Evolutionary conservation across 2,888 invertebrate species (phyloP).

Genomic region (Acronicta psi): DNA sequence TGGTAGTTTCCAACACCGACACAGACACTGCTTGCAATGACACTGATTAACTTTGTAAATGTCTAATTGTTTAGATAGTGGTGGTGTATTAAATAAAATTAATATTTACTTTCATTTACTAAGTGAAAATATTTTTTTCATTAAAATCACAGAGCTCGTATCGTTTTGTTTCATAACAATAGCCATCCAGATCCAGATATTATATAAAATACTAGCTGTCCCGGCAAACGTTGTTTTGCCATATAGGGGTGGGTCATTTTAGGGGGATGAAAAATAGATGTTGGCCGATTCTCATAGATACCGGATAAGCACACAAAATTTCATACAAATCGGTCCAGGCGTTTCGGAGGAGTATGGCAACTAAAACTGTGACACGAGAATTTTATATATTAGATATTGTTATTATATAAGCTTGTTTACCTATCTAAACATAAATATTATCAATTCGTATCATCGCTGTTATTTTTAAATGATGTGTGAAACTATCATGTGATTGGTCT

Average conservation of each 20-base stretch:
- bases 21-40: too few species aligned
- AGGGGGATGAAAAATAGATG: too few species aligned
- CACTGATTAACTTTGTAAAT: not conserved
- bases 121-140: not conserved
- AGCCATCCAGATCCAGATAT: not conserved
- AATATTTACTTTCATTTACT: not conserved
- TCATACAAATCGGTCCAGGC: too few species aligned
- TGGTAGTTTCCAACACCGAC: not conserved
- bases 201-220: too few species aligned
- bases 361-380: too few species aligned
- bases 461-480: slow-evolving; percentile 30
- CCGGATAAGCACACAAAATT: too few species aligned
- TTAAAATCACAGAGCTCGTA: not conserved
- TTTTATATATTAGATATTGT: too few species aligned
- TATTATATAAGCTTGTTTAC: not conserved
- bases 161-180: not conserved
- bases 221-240: too few species aligned
- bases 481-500: slow-evolving; percentile 29
- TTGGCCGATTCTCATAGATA: too few species aligned
- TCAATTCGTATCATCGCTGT: slow-evolving; percentile 14
- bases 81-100: not conserved
- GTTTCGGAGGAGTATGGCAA: too few species aligned
- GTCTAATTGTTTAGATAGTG: slow-evolving; percentile 5
- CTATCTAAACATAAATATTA: slow-evolving; percentile 25
- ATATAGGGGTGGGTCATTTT: too few species aligned